Percentiles rank a stretch among this genome's conserved stretches.
Conservation (phyloP, 1,140 invertebrate species). For the Chironomus tepperi region DNA sequence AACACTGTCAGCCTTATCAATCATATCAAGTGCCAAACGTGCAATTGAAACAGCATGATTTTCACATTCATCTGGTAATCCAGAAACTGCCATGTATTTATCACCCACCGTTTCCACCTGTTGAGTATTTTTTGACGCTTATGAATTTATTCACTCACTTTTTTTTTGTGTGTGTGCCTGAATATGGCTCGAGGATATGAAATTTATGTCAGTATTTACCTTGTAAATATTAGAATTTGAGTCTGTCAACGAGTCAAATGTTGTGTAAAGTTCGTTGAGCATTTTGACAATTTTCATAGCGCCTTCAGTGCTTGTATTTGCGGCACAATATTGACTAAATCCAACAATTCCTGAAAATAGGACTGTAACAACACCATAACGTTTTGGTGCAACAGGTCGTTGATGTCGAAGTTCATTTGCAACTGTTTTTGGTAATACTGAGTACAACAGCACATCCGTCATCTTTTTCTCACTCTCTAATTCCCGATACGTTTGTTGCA, state of each 20-base stretch:
- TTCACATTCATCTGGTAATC: conserved; percentile 83
- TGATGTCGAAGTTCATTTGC: conserved; percentile 87
- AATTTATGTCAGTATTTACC: conserved; percentile 46
- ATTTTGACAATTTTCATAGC: conserved; percentile 90
- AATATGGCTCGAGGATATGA: conserved; percentile 11
- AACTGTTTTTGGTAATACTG: conserved; percentile 85
- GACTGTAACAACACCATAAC: conserved; percentile 79
- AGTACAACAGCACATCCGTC: conserved; percentile 95
- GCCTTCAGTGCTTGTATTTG: conserved; percentile 73
- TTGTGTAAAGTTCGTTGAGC: conserved; percentile 83
- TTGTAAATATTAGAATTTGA: conserved; percentile 92
- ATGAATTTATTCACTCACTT: not conserved
- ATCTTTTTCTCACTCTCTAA: conserved; percentile 93
- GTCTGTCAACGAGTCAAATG: conserved; percentile 85
- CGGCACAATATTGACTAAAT: conserved; percentile 78
- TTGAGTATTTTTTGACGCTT: conserved; percentile 23
- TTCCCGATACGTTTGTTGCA: conserved; percentile 91
- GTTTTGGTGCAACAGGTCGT: conserved; percentile 73
- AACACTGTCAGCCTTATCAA: conserved; percentile 83
- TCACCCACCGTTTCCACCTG: conserved; percentile 99
- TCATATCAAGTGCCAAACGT: conserved; percentile 87
- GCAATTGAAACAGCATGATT: conserved; percentile 91
- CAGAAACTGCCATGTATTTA: conserved; percentile 98
- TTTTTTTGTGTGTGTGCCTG: not conserved
- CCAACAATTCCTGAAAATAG: conserved; percentile 92